phyloP scores from a whole-genome alignment of 2,888 invertebrate genomes.

The Harmothoe impar region DNA sequence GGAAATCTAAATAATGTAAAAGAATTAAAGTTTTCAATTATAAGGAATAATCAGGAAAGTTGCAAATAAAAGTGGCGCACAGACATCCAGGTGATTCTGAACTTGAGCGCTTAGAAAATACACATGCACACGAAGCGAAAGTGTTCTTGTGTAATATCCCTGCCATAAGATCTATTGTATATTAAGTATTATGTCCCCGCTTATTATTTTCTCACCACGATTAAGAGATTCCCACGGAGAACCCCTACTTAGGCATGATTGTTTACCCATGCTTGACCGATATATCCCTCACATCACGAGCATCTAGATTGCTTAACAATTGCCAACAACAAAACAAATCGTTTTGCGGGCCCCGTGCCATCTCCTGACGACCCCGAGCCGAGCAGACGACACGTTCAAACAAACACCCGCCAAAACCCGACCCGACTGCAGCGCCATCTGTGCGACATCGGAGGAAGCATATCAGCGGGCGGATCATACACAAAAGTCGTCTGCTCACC shows the following conservation, averaged over 20 bases:
- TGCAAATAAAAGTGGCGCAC: too few relatives aligned
- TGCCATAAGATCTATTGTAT: too few relatives aligned
- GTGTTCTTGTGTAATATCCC: too few relatives aligned
- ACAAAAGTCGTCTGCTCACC: neutral
- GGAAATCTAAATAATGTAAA: too few relatives aligned
- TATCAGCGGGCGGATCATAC: neutral
- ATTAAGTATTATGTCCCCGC: too few relatives aligned
- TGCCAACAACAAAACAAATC: constrained; percentile 29
- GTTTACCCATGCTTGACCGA: neutral
- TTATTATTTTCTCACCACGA: too few relatives aligned
- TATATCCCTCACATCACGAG: neutral
- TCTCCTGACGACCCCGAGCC: neutral
- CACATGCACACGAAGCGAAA: too few relatives aligned
- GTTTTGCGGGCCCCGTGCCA: neutral
- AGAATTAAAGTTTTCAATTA: too few relatives aligned
- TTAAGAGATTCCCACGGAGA: too few relatives aligned
- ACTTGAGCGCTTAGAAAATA: too few relatives aligned
- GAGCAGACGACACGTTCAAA: neutral
- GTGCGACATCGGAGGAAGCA: neutral
- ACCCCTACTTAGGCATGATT: neutral
- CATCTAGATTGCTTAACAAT: constrained; percentile 11
- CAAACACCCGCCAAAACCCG: neutral
- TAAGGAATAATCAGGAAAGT: too few relatives aligned
- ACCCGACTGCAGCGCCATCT: constrained; percentile 31
- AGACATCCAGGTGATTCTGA: too few relatives aligned